These are phyloP conservation scores for Lasioglossum baleicum DNA, from an alignment of 1,140 invertebrate genomes.

Conservation along the genomic window DNA sequence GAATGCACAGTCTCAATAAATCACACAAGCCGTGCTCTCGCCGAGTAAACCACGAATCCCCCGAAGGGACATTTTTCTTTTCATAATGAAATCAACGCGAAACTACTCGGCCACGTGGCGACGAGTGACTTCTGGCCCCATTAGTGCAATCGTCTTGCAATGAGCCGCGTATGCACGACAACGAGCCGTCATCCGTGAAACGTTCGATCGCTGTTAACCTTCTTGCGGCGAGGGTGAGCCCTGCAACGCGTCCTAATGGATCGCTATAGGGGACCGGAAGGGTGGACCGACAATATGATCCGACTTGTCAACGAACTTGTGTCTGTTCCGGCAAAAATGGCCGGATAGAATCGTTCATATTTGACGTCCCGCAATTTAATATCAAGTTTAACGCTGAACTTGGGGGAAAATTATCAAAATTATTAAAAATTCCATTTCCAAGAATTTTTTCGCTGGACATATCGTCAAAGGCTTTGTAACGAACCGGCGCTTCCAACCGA, in stretches of 20 bases:
- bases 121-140: conserved; percentile 56
- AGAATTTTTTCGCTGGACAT: too few species aligned
- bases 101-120: conserved; percentile 59
- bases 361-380: too few species aligned
- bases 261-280: conserved; percentile 49
- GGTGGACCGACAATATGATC: conserved; percentile 62
- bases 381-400: too few species aligned
- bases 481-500: too few species aligned
- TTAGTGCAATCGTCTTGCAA: conserved; percentile 58
- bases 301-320: conserved; percentile 52
- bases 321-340: conserved; percentile 42
- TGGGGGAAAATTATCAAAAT: too few species aligned
- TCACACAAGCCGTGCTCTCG: background rate
- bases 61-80: conserved; percentile 12
- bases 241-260: conserved; percentile 53
- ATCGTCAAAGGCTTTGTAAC: too few species aligned
- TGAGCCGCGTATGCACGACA: conserved; percentile 36
- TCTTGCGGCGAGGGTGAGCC: conserved; percentile 62
- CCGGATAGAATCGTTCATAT: background rate
- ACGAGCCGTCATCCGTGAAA: conserved; percentile 63
- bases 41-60: background rate
- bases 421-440: too few species aligned
- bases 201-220: conserved; percentile 63
- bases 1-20: background rate
- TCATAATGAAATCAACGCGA: conserved; percentile 29